phyloP scores from a whole-genome alignment of 2,113 vertebrate species.

The Chaetodon trifascialis region DNA sequence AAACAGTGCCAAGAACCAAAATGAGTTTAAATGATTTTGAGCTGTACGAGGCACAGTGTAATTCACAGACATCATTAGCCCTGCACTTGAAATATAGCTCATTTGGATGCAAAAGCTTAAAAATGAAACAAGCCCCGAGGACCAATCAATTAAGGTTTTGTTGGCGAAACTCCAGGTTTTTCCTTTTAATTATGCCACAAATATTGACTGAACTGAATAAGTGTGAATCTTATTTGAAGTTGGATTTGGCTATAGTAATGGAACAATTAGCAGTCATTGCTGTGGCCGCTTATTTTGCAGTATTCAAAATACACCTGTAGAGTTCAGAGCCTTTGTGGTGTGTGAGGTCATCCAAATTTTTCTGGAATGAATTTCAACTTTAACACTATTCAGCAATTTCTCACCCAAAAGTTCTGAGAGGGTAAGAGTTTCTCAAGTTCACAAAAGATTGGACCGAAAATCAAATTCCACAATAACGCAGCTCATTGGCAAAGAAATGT shows the following conservation, averaged over 20 bases:
- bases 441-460: slow-evolving; percentile 27
- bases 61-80: slow-evolving; percentile 38
- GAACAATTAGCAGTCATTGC: neutral
- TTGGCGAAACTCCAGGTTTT: slow-evolving; percentile 18
- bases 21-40: slow-evolving; percentile 39
- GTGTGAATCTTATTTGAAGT: neutral
- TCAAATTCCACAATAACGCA: slow-evolving; percentile 20
- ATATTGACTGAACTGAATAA: neutral
- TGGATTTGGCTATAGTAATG: neutral
- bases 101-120: slow-evolving; percentile 35
- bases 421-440: slow-evolving; percentile 26
- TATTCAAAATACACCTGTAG: slow-evolving; percentile 18
- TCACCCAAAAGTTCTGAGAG: slow-evolving; percentile 29
- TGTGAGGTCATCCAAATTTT: slow-evolving; percentile 17
- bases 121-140: neutral
- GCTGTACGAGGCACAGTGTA: slow-evolving; percentile 8
- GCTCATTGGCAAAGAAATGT: slow-evolving; percentile 43
- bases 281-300: neutral
- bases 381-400: slow-evolving; percentile 20
- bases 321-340: slow-evolving; percentile 13
- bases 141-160: neutral
- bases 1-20: slow-evolving; percentile 33
- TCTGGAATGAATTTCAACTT: slow-evolving; percentile 1
- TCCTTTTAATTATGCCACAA: neutral
- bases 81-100: slow-evolving; percentile 29